Evolutionary conservation across 2,888 invertebrate genomes (phyloP).

Genomic region (Harmothoe impar): DNA sequence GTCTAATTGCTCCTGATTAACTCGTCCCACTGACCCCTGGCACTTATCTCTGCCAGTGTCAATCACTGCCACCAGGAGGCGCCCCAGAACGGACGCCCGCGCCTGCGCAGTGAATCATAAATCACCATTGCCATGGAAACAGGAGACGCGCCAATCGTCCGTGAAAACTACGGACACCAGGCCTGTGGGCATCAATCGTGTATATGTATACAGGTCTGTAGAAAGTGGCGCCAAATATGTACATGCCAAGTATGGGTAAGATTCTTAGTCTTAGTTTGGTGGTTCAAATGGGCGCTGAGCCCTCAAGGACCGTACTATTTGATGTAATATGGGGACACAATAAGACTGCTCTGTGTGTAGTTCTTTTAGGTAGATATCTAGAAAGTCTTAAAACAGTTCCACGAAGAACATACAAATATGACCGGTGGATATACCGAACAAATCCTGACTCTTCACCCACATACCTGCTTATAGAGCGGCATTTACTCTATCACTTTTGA

Average conservation of each 20-base stretch:
- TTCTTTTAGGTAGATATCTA: too few species aligned
- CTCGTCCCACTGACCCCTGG: slow-evolving; percentile 11
- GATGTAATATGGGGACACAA: too few species aligned
- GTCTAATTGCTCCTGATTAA: background rate
- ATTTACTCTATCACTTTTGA: too few species aligned
- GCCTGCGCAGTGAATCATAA: background rate
- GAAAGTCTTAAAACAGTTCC: too few species aligned
- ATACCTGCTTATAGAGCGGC: too few species aligned
- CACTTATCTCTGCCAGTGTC: background rate
- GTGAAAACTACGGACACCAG: background rate
- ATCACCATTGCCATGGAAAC: background rate
- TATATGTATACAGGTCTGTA: background rate
- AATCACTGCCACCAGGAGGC: slow-evolving; percentile 11
- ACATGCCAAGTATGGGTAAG: background rate
- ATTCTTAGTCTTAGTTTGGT: too few species aligned
- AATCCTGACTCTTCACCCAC: too few species aligned
- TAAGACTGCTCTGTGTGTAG: too few species aligned
- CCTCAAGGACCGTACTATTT: too few species aligned
- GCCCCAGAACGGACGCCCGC: background rate
- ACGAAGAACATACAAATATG: too few species aligned
- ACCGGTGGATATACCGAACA: too few species aligned
- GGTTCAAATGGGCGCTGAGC: too few species aligned
- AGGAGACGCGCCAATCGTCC: slow-evolving; percentile 13
- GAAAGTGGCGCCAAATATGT: background rate
- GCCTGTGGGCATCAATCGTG: slow-evolving; percentile 9